A percentile compares a stretch with the other conserved stretches of the same genome.
Conservation (phyloP, 2,113 vertebrate genomes). For the Chitala chitala region DNA sequence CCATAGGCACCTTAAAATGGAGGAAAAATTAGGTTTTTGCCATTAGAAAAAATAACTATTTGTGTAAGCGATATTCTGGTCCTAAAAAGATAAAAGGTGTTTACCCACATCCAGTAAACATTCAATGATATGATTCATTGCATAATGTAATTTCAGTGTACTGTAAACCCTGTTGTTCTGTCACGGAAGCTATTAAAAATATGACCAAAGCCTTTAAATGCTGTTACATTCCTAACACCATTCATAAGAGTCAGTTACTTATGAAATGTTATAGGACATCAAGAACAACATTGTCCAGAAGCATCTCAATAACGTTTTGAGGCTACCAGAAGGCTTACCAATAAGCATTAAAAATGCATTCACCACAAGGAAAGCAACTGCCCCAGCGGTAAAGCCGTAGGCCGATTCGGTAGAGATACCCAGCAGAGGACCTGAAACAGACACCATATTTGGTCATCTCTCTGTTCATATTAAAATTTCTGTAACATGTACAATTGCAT, state of each 20-base stretch:
- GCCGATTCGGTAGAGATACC: slow-evolving; percentile 40
- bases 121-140: not conserved
- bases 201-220: no score
- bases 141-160: not conserved
- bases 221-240: no score
- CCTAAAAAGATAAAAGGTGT: not conserved
- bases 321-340: slow-evolving; percentile 53
- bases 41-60: not conserved
- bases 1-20: slow-evolving; percentile 63
- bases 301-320: not conserved
- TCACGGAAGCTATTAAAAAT: not conserved
- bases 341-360: slow-evolving; percentile 69
- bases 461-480: not conserved
- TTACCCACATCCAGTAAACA: not conserved
- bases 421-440: slow-evolving; percentile 54
- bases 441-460: not conserved
- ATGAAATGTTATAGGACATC: no score
- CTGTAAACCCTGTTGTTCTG: not conserved
- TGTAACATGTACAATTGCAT: not conserved
- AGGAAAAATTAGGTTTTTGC: slow-evolving; percentile 18
- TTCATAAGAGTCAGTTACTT: no score
- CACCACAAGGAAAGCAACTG: slow-evolving; percentile 69
- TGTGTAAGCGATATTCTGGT: not conserved
- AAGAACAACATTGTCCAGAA: no score
- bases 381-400: slow-evolving; percentile 69